phyloP scores from a whole-genome alignment of 2,797 vertebrate species.

The Scleropages formosus region DNA sequence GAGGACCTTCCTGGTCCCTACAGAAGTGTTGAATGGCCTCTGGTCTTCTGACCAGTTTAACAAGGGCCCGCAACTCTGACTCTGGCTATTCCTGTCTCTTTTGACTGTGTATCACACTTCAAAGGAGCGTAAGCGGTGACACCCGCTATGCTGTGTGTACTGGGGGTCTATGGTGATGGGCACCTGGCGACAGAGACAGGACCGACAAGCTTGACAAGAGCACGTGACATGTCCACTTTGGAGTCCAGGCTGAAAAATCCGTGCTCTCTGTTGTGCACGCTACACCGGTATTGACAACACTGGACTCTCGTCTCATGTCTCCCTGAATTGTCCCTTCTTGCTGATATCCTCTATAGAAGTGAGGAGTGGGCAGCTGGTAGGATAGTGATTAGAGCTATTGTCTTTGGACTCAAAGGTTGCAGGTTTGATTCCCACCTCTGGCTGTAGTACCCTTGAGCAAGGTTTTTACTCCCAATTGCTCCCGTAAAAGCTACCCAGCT shows the following conservation, averaged over 20 bases:
- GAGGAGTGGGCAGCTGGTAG: no score
- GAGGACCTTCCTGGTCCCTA: slow-evolving; percentile 6
- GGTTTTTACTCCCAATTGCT: no score
- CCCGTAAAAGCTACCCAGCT: no score
- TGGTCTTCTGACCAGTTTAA: slow-evolving; percentile 17
- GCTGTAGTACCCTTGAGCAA: no score
- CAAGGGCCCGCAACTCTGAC: slow-evolving; percentile 18
- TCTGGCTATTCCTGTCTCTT: slow-evolving; percentile 29
- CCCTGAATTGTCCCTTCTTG: not conserved
- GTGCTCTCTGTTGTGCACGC: not conserved
- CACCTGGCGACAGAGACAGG: not conserved
- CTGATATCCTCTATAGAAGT: no score
- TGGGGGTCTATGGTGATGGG: not conserved
- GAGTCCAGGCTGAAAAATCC: not conserved
- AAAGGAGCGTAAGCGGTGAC: not conserved
- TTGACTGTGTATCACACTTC: slow-evolving; percentile 25
- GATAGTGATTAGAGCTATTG: no score
- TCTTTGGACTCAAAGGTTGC: no score
- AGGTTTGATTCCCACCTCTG: no score
- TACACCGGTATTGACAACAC: not conserved
- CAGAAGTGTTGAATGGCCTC: slow-evolving; percentile 5
- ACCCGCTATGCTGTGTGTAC: not conserved
- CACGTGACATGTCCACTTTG: not conserved
- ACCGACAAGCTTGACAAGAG: not conserved
- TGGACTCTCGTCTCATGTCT: not conserved